These are phyloP conservation scores for Lampris incognitus DNA, from an alignment of 2,113 vertebrate species.

Conservation along the genomic window DNA sequence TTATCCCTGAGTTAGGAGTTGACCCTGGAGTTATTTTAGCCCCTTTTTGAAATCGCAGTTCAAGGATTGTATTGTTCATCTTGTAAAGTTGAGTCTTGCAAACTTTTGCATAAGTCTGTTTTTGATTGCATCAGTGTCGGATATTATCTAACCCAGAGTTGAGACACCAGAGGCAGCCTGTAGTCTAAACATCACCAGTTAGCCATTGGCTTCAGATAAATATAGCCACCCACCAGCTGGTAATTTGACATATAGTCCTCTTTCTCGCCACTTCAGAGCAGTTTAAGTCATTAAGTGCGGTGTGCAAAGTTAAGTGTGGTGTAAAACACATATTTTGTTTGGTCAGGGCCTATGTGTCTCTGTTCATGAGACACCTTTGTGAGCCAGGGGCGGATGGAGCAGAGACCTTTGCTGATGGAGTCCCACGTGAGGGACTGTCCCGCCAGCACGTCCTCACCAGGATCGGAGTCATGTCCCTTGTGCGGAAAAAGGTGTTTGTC, in stretches of 20 bases:
- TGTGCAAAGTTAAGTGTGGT: neutral
- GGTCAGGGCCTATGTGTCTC: conserved; percentile 93
- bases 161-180: too few relatives aligned
- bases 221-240: too few relatives aligned
- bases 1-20: neutral
- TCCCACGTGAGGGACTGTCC: conserved; percentile 94
- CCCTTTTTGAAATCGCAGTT: conserved; percentile 1
- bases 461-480: conserved; percentile 98
- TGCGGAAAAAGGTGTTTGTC: conserved; percentile 94
- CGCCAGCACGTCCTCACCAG: conserved; percentile 97
- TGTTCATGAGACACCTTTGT: conserved; percentile 98
- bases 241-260: too few relatives aligned
- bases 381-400: conserved; percentile 95
- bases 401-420: conserved; percentile 95
- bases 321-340: neutral
- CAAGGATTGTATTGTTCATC: too few relatives aligned
- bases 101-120: conserved; percentile 7
- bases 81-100: conserved; percentile 1
- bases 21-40: conserved; percentile 26
- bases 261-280: too few relatives aligned
- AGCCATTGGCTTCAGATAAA: too few relatives aligned
- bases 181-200: too few relatives aligned
- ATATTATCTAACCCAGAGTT: neutral
- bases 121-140: neutral
- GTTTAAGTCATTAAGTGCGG: neutral